Conservation (phyloP, 2,888 invertebrate genomes). For the Acrocera orbiculus region DNA sequence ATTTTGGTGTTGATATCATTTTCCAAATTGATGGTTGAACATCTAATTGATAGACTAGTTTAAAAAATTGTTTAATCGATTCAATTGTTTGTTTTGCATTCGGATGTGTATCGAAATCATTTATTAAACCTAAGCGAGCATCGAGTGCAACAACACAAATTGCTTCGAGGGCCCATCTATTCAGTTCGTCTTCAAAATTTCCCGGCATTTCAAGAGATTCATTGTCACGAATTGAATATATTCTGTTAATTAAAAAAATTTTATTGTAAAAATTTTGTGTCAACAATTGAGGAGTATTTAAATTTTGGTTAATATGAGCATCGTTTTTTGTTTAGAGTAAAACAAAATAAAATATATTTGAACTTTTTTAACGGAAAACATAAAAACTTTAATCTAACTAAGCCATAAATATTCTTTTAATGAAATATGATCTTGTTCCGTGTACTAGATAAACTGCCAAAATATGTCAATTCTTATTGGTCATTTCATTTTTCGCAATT, state of each 20-base stretch:
- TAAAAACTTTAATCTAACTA: too few species aligned
- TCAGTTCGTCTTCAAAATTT: conserved; percentile 34
- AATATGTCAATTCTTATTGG: too few species aligned
- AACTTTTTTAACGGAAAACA: too few species aligned
- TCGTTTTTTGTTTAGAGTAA: too few species aligned
- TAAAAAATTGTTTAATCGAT: conserved; percentile 19
- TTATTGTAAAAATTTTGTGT: not conserved
- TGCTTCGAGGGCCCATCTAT: conserved; percentile 42
- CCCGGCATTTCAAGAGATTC: conserved; percentile 15
- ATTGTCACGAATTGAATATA: conserved; percentile 17
- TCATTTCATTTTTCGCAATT: too few species aligned
- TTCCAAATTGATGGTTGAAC: conserved; percentile 24
- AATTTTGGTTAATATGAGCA: too few species aligned
- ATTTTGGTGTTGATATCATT: conserved; percentile 20
- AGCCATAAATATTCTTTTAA: too few species aligned
- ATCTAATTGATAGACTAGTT: conserved; percentile 20
- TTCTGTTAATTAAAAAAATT: conserved; percentile 11
- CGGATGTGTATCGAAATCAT: conserved; percentile 14
- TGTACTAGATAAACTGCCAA: too few species aligned
- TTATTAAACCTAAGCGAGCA: conserved; percentile 20
- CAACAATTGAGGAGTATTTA: too few species aligned
- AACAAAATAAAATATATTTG: too few species aligned
- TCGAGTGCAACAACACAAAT: conserved; percentile 29
- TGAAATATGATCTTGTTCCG: too few species aligned
- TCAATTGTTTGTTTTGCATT: conserved; percentile 17